A percentile compares a stretch with the other conserved stretches of the same genome.
These are phyloP conservation scores for Smutsia temminckii DNA, from an alignment of 2,797 vertebrate genomes.

Conservation along the genomic window DNA sequence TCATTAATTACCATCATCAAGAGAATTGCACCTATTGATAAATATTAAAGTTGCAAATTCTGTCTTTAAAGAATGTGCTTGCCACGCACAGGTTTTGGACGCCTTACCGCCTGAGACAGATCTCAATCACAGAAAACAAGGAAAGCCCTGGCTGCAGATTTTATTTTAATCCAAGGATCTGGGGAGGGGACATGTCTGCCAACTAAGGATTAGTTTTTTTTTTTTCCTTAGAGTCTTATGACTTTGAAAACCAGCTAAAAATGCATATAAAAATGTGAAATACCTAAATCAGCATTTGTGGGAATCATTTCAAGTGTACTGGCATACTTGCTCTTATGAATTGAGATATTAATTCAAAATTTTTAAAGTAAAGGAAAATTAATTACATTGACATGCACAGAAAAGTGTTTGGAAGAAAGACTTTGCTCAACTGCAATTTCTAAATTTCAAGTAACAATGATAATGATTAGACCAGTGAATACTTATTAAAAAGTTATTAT, in stretches of 20 bases:
- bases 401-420: slow-evolving; percentile 1
- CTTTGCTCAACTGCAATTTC: not conserved
- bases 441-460: not conserved
- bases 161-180: slow-evolving; percentile 77
- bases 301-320: slow-evolving; percentile 53
- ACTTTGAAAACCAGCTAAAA: slow-evolving; percentile 68
- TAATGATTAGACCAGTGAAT: not conserved
- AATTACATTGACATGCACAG: not conserved
- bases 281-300: slow-evolving; percentile 69
- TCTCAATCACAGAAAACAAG: slow-evolving; percentile 64
- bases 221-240: slow-evolving; percentile 39
- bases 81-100: not conserved
- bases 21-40: slow-evolving; percentile 80
- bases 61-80: slow-evolving; percentile 68
- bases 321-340: slow-evolving; percentile 53
- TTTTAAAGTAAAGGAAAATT: slow-evolving; percentile 57
- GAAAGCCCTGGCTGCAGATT: slow-evolving; percentile 55
- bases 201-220: slow-evolving; percentile 62
- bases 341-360: slow-evolving; percentile 54
- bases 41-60: slow-evolving; percentile 75
- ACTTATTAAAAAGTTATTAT: not conserved
- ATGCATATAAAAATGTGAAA: slow-evolving; percentile 65
- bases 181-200: slow-evolving; percentile 65
- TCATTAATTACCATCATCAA: slow-evolving; percentile 76
- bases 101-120: slow-evolving; percentile 29